Conservation (phyloP, 1,140 invertebrate genomes). For the Metopolophium dirhodum region DNA sequence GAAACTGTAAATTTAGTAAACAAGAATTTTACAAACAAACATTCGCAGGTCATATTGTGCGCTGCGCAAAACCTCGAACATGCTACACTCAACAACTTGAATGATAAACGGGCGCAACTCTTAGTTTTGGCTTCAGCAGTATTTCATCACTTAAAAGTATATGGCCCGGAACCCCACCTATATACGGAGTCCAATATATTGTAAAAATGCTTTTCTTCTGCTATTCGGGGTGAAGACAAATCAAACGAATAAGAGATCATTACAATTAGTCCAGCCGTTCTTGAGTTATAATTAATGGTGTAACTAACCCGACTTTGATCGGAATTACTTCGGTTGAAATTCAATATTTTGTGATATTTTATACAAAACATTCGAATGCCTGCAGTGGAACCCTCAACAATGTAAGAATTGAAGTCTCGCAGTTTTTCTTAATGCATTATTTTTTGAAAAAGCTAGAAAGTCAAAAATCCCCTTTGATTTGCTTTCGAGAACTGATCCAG, state of each 20-base stretch:
- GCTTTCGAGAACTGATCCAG: background rate
- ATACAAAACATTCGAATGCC: too few relatives aligned
- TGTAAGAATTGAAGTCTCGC: accelerated
- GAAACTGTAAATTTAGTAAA: background rate
- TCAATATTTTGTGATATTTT: too few relatives aligned
- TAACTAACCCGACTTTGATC: background rate
- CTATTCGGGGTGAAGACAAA: too few relatives aligned
- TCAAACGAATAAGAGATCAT: too few relatives aligned
- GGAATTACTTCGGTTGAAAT: background rate
- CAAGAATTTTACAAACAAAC: background rate
- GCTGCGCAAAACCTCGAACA: too few relatives aligned
- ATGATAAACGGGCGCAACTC: background rate
- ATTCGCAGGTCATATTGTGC: background rate
- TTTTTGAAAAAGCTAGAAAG: background rate
- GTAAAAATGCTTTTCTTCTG: too few relatives aligned
- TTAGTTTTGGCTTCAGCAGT: background rate
- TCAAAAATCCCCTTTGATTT: background rate
- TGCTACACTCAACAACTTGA: background rate
- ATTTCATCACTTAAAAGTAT: background rate
- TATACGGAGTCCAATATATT: background rate
- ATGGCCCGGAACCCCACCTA: background rate
- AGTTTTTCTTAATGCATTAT: background rate
- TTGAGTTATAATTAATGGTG: too few relatives aligned
- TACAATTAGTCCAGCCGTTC: too few relatives aligned
- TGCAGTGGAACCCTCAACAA: background rate